A percentile compares a stretch with the other conserved stretches of the same genome.
These are phyloP conservation scores for Scartelaos histophorus DNA, from an alignment of 2,113 vertebrate genomes.

Conservation along the genomic window DNA sequence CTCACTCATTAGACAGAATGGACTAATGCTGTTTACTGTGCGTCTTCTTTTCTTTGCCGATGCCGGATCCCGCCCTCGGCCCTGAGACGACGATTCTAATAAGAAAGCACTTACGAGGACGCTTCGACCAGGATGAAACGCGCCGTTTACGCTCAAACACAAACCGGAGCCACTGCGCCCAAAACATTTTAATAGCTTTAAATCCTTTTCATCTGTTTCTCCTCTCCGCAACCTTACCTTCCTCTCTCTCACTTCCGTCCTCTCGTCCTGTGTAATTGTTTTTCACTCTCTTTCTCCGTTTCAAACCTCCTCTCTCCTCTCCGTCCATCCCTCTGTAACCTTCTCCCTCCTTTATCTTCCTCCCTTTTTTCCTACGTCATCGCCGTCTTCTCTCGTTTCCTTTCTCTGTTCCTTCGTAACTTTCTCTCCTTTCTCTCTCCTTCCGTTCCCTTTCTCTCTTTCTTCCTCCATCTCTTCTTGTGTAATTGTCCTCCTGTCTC, in stretches of 20 bases:
- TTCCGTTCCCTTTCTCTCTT: too few relatives aligned
- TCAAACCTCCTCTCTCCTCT: too few relatives aligned
- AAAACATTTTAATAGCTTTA: slow-evolving; percentile 65
- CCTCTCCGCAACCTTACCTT: neutral
- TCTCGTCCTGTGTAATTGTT: neutral
- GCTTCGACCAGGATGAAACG: slow-evolving; percentile 50
- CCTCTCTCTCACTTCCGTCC: neutral
- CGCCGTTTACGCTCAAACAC: slow-evolving; percentile 38
- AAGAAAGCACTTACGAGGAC: slow-evolving; percentile 19
- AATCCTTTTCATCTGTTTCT: slow-evolving; percentile 60
- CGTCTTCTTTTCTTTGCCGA: neutral
- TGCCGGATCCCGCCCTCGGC: slow-evolving; percentile 20
- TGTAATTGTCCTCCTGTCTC: too few relatives aligned
- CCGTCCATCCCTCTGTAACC: too few relatives aligned
- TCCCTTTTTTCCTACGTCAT: too few relatives aligned
- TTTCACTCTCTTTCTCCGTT: too few relatives aligned
- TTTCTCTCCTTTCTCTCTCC: neutral
- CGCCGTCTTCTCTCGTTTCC: too few relatives aligned
- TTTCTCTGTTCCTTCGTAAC: too few relatives aligned
- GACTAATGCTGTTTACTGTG: slow-evolving; percentile 16
- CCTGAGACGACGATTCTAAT: slow-evolving; percentile 29
- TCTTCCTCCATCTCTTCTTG: neutral
- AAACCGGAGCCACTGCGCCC: slow-evolving; percentile 23
- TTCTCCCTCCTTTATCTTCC: too few relatives aligned
- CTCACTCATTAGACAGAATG: neutral